Base-by-base conservation (phyloP, 1,140 invertebrate species). In the Drosophila kurseongensis region DNA sequence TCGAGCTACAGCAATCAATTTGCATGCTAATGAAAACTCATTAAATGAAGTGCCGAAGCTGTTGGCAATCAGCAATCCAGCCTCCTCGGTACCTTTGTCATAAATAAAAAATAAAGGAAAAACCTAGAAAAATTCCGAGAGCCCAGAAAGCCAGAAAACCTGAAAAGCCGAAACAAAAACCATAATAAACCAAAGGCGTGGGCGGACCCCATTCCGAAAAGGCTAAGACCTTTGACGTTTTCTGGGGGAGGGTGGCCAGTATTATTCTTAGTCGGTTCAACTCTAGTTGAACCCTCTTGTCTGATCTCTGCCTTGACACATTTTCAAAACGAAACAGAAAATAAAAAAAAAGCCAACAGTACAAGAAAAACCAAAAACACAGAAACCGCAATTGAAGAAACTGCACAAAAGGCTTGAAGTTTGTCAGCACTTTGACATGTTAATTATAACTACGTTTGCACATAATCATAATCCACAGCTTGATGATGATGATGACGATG, bases 381-480 rank as follows among this genome's bases (percentile, higher is more conserved):
- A 51, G 36, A 54, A 67, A 71, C 66, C 59, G 60, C 78, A 80
- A 76, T 71, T 76, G 65, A 68, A 65, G 78, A 54, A 59, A 50
- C 59, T 72, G 54, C 66, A 71, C 57, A 76, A 71, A 80, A 55
- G 56, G 61, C 72, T 72, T 80, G 61, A 72, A 80, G 73, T 80
- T 81, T 82, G 78, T 82, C 68, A 82, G 78, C 72, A 77, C 75
- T 78, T 81, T 78, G 79, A 81, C 80, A 78, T 82, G 80, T 82
- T 82, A 82, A 82, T 82, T 81, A 75, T 78, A 78, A 81, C 68
- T 81, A 74, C 74, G 58, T 67, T 80, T 63, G 63, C 47, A 23
- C 68, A 63, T 77, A 44, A 76, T 74, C 60, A 77, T 52, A 72
- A 80, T 75, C 62, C 68, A 63, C 12, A 4, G 45, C 35, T 14